phyloP scores from a whole-genome alignment of 2,113 vertebrate genomes.

The Meles meles region DNA sequence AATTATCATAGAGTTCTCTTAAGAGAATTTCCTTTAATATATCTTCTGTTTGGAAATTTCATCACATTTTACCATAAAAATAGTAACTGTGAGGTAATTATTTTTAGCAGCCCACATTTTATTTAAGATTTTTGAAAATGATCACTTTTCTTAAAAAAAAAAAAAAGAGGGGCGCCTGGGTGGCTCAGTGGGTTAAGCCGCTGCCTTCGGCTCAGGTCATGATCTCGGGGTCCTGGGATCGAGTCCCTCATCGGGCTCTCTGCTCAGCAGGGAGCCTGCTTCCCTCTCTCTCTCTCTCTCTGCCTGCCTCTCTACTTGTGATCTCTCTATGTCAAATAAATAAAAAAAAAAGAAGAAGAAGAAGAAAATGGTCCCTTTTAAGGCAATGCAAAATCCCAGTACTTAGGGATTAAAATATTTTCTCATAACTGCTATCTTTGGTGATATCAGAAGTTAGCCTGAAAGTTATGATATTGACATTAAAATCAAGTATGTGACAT shows the following conservation, averaged over 20 bases:
- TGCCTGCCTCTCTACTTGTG: too few relatives aligned
- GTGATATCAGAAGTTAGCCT: not conserved
- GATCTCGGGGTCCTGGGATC: too few relatives aligned
- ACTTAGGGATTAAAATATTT: not conserved
- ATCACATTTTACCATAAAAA: not conserved
- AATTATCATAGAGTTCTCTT: not conserved
- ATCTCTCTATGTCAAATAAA: too few relatives aligned
- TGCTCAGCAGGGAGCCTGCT: too few relatives aligned
- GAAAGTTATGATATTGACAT: not conserved
- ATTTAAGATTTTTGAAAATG: constrained; percentile 6
- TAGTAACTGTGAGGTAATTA: not conserved
- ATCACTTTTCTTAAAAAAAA: not conserved
- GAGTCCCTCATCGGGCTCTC: too few relatives aligned
- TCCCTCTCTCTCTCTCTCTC: too few relatives aligned
- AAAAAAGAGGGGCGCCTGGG: too few relatives aligned
- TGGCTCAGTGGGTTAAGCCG: too few relatives aligned
- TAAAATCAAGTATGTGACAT: not conserved
- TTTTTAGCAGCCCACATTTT: not conserved
- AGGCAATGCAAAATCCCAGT: not conserved
- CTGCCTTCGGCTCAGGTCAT: too few relatives aligned
- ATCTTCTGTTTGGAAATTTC: not conserved
- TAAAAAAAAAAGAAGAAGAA: not conserved
- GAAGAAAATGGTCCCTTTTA: not conserved
- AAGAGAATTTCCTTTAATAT: not conserved
- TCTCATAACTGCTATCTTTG: not conserved